Base-by-base conservation (phyloP, 2,888 invertebrate species). In the Halictus ligatus region DNA sequence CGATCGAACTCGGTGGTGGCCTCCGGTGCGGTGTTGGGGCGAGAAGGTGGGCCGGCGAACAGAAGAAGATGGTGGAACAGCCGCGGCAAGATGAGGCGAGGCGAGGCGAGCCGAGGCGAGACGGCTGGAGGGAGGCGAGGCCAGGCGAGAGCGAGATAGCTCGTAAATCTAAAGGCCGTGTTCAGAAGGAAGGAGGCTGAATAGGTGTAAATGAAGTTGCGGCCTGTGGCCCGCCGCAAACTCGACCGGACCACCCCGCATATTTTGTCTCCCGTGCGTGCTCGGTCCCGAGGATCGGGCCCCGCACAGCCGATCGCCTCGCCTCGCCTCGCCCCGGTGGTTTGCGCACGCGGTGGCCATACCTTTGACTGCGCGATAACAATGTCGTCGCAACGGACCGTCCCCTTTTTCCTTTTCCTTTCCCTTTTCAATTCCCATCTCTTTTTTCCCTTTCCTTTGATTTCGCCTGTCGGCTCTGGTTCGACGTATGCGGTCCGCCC, bases 181-280 rank as follows among this genome's bases (percentile, higher is more conserved):
- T 87, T 88, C 89, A 74, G 89, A 88, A 87, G 88, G 89, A 89
- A 87, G 87, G 90, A 89, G 88, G 90, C 92, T 94, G 94, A 94
- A 95, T 94, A 95, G 94, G 95, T 95, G 94, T 94, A 94, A 95
- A 94, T 94, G 94, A 95, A 94, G 94, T 94, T 94, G 93, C 93
- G 93, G 93, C 92, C 92, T 94, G 92, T 92, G 93, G 88, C 80
- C 87, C 77, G 86, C 89, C 90, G 89, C 90, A 90, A 88, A 88
- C 89, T 89, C 89, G 82, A 83, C 88, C 78, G 89, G 93, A 93
- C 93, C 93, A 94, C 93, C 93, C 93, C 89, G 92, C 83, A 91
- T 91, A 91, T 91, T 90, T 92, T 89, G 91, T 92, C 92, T 88
- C 85, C 84, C 84, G 80, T 85, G 86, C 80, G 84, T 78, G 86